Evolutionary conservation across 2,797 vertebrate species (phyloP), one percentile per base, ranked within the genome.

Genomic region (Podarcis lilfordi): DNA sequence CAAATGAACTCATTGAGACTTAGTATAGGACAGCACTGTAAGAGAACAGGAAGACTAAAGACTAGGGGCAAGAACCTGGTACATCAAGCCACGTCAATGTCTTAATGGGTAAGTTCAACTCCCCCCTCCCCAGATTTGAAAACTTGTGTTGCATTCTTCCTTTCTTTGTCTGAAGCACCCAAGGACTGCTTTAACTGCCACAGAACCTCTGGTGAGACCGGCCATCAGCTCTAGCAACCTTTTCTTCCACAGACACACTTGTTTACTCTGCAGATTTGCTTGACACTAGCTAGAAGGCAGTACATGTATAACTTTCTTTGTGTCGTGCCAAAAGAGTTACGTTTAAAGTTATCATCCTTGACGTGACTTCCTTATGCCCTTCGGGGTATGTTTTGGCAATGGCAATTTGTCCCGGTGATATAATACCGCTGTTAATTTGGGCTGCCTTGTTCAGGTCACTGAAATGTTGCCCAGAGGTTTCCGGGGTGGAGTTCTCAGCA

Each of bases 311-410:
- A 40, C 50, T 10, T 5, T 68, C 5, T 8, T 55, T 80, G 19
- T 37, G 32, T 27, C 64, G 4, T 61, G 50, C 50, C 50, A 7
- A 76, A 35, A 59, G 50, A 8, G 50, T 59, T 35, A 25, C 32
- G 40, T 64, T 85, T 25, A 78, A 86, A 45, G 43, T 8, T 27
- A 45, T 50, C 29, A 37, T 68, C 61, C n/a, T 82, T 32, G 25
- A 76, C 23, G 50, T 27, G 40, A 86, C 90, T 89, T 45, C 45
- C 9, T 89, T 40, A 35, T 89, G 78, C 87, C 84, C 79, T 91
- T 88, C 50, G n/a, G 50, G 75, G 81, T 68, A 8, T 61, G 11
- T 64, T 84, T 93, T 93, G 82, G 80, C 89, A 88, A 89, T 85
- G 89, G 59, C 43, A 86, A 55, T 8, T 0, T 1, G 61, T 90